These are phyloP conservation scores for Bursaphelenchus okinawaensis DNA, from an alignment of 2,888 invertebrate genomes.

Conservation along the genomic window DNA sequence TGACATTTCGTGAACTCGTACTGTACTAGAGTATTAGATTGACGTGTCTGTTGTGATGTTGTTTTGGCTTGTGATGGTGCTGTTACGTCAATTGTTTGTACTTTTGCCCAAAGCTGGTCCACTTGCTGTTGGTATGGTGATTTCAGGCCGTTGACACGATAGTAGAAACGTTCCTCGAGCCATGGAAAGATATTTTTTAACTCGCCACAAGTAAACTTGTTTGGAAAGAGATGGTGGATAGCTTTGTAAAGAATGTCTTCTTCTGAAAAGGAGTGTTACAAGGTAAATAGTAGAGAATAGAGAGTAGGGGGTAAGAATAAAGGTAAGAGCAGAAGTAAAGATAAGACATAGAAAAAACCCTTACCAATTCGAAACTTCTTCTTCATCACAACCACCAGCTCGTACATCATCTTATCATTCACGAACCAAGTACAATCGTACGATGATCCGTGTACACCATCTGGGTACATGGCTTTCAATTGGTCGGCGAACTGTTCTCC, in stretches of 20 bases:
- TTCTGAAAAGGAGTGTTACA: background rate
- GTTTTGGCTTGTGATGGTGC: background rate
- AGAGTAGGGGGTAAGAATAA: too few species aligned
- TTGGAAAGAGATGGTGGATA: background rate
- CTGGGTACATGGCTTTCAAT: too few species aligned
- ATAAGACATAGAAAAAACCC: too few species aligned
- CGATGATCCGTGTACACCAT: too few species aligned
- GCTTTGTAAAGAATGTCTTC: background rate
- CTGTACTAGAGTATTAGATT: background rate
- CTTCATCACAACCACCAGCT: too few species aligned
- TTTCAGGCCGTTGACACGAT: background rate
- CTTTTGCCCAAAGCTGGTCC: background rate
- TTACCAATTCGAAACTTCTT: too few species aligned
- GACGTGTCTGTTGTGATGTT: too few species aligned
- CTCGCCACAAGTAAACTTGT: background rate
- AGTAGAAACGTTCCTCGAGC: background rate
- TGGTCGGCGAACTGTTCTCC: too few species aligned
- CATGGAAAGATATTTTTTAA: background rate
- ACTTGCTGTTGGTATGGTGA: background rate
- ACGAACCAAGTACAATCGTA: too few species aligned
- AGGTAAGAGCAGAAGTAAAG: too few species aligned
- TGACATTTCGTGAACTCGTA: background rate
- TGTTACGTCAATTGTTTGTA: background rate
- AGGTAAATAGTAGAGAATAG: background rate
- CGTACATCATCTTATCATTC: too few species aligned